Conservation (phyloP, 2,113 vertebrate genomes). For the Bubo bubo region DNA sequence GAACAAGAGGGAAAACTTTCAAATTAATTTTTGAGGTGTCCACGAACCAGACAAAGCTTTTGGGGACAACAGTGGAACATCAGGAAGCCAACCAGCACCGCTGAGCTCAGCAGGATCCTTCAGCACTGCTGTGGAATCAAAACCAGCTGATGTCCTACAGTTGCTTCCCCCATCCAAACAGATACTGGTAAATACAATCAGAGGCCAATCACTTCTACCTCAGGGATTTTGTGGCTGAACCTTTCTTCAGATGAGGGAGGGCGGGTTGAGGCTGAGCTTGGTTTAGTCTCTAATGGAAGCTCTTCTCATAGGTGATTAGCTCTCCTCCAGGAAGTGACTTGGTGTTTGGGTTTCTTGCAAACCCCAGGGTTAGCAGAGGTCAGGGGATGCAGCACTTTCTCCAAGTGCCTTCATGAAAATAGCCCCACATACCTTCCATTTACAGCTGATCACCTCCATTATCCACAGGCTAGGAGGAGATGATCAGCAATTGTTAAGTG, state of each 20-base stretch:
- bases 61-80: not conserved
- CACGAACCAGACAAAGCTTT: not conserved
- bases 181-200: not conserved
- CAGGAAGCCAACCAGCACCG: not conserved
- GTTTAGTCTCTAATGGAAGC: conserved; percentile 60
- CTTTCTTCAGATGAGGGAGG: not conserved
- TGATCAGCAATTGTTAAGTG: conserved; percentile 82
- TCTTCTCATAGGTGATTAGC: conserved; percentile 37
- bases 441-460: conserved; percentile 78
- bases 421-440: conserved; percentile 67
- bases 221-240: conserved; percentile 24
- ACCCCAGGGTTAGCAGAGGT: conserved; percentile 57
- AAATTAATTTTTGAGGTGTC: not conserved
- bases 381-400: conserved; percentile 45
- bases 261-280: not conserved
- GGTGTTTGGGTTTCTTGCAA: conserved; percentile 57
- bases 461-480: conserved; percentile 73
- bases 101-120: not conserved
- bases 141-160: not conserved
- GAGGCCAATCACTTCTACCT: not conserved
- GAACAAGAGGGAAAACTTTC: not conserved
- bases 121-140: not conserved
- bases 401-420: conserved; percentile 50
- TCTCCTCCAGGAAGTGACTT: conserved; percentile 61
- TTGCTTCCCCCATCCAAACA: not conserved